Evolutionary conservation across 2,888 invertebrate genomes (phyloP), one percentile per base, ranked within the genome.

Genomic region (Reticulitermes lucifugus): DNA sequence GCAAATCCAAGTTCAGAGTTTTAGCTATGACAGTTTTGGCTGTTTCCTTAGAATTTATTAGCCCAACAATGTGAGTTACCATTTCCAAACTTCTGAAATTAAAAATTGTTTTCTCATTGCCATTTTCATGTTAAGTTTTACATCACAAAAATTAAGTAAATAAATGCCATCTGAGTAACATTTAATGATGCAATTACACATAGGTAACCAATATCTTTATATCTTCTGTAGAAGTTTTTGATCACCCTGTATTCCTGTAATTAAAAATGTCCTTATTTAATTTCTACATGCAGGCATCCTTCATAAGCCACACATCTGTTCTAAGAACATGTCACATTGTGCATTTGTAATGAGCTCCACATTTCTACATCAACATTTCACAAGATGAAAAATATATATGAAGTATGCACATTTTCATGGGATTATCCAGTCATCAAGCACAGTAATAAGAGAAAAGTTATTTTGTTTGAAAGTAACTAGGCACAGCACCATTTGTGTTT

Each of bases 211-310:
- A 65, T 65, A n/a, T 25, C n/a, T 25, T 65, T n/a, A 65, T 25
- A 25, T 25, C n/a, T 65, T n/a, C n/a, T 25, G 25, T 65, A 9
- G n/a, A 6, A 9, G 25, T 9, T 25, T 65, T 25, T 65, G 18
- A 65, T n/a, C 65, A 65, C 65, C 25, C 65, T 65, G 65, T 65
- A 65, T 65, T n/a, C 65, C 65, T 65, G n/a, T n/a, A 25, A 65
- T 25, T 65, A 9, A 65, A 25, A 25, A 25, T 65, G 25, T 65
- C 5, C 25, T 25, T n/a, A 12, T 25, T 25, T 65, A 9, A 6
- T 65, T n/a, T 18, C 55, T 55, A 14, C 14, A 18, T n/a, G 12
- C n/a, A 1, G 25, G 9, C 25, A 25, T 25, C 6, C 60, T 60
- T 18, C 6, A 18, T n/a, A 60, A 60, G 60, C 21, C 60, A 60